Base-by-base conservation (phyloP, 2,888 invertebrate species). In the Lypha dubia region DNA sequence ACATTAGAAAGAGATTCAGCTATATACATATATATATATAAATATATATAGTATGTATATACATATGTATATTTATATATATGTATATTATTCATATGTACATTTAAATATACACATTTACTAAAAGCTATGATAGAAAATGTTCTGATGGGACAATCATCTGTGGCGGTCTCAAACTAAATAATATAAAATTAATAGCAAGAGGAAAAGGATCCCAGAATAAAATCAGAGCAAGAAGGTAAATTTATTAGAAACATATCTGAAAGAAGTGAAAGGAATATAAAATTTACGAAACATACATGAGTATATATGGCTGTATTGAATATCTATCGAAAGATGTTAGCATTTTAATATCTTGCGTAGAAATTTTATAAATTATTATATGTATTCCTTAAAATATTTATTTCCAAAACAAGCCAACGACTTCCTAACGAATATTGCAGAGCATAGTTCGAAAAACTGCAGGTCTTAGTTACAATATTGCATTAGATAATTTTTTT, bases 141-240 rank as follows among this genome's bases (percentile, higher is more conserved):
- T 41, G 41, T 56, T 67, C 79, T 51, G 22, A 65, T 13, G 51
- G 20, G 32, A 51, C 15, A 60, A 28, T 35, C 41, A 62, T 28
- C 6, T 20, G n/a, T 28, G 49, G 63, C n/a, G 35, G 44, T 63
- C 28, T 44, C 24, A 63, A 63, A 63, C 63, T 44, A n/a, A 63
- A 9, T 15, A 44, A 9, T 24, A 24, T 4, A 63, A 24, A 44
- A 22, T 22, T 20, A 41, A 22, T 2, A 22, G 41, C 38, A 35
- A 35, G 20, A 13, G 7, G 6, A 15, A 41, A 17, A 62, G 22
- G 24, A 41, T n/a, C 15, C 1, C 13, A 11, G 13, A 24, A 24
- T 60, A 13, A 44, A 63, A n/a, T 6, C 24, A 63, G 9, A 63
- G 1, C 9, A 41, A 44, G 44, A n/a, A 60, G 60, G n/a, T 20